Evolutionary conservation across 2,888 invertebrate species (phyloP).

Genomic region (Drosophila merina): DNA sequence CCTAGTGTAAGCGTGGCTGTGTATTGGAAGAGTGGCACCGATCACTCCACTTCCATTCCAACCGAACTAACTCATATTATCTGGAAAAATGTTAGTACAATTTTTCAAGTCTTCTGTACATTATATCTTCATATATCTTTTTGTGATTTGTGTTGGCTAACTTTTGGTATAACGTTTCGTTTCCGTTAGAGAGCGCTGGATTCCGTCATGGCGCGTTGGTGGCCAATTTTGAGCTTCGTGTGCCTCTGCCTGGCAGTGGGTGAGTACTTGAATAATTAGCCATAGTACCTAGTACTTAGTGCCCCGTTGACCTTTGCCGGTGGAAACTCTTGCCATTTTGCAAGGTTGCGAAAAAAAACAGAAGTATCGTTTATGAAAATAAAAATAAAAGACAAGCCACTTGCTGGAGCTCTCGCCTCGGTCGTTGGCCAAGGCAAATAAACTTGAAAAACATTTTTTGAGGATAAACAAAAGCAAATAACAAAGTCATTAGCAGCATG

Average conservation of each 20-base stretch:
- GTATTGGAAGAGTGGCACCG: slow-evolving; percentile 82
- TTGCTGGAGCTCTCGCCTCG: slow-evolving; percentile 33
- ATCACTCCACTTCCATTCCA: slow-evolving; percentile 45
- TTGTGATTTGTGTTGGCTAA: slow-evolving; percentile 27
- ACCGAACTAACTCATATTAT: slow-evolving; percentile 10
- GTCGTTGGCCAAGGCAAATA: slow-evolving; percentile 65
- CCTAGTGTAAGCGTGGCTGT: slow-evolving; percentile 85
- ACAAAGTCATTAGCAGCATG: slow-evolving; percentile 62
- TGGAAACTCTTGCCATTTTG: slow-evolving; percentile 48
- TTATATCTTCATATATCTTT: slow-evolving; percentile 2
- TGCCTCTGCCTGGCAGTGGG: slow-evolving; percentile 81
- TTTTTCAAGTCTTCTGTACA: slow-evolving; percentile 5
- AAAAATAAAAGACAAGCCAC: slow-evolving; percentile 4
- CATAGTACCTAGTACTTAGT: slow-evolving; percentile 11
- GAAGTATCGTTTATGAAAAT: slow-evolving; percentile 5
- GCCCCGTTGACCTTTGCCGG: slow-evolving; percentile 64
- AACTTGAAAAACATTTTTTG: slow-evolving; percentile 51
- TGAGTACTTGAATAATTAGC: slow-evolving; percentile 68
- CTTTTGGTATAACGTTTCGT: slow-evolving; percentile 51
- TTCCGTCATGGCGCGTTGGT: slow-evolving; percentile 83
- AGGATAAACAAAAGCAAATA: not conserved
- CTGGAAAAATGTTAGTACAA: slow-evolving; percentile 39
- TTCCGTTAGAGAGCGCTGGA: slow-evolving; percentile 68
- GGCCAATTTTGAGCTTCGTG: slow-evolving; percentile 81
- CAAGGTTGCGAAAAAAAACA: slow-evolving; percentile 44